Base-by-base conservation (phyloP, 2,888 invertebrate genomes). In the Syrista parreyssii region DNA sequence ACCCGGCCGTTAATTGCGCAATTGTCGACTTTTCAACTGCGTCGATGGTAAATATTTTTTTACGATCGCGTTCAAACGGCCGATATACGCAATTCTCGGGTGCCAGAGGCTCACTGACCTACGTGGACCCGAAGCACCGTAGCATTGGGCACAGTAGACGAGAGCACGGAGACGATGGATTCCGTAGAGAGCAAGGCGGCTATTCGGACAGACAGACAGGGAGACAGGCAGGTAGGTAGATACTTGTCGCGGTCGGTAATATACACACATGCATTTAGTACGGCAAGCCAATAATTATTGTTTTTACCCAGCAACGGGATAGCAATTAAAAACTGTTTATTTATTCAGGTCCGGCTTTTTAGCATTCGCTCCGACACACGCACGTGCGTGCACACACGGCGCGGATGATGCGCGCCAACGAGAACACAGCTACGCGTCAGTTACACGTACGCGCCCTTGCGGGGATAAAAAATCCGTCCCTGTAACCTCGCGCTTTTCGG, bases 311-410 rank as follows among this genome's bases (percentile, higher is more conserved):
- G 87, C 84, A 88, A 86, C 88, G 86, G 88, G 87, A 86, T 88
- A 36, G 90, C 90, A 91, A 91, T 91, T 91, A 91, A 91, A 91
- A 91, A 91, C 90, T 90, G 91, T 91, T 91, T 91, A 91, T 91
- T 91, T 90, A 91, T 91, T 91, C 91, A 91, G 87, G 82, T 84
- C 82, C 86, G 88, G 88, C 89, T 90, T 90, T 91, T 90, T 90
- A 89, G 87, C 88, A 88, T 88, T 87, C 86, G 85, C 85, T 80
- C 84, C 79, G 83, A 79, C 85, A 79, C 81, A 36, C 74, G 33
- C 73, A 72, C 75, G 75, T 76, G 75, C 74, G 79, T 68, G 72
- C 71, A 55, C 73, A 76, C 78, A 74, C 75, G 40, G 79, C 79
- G 74, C 76, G 80, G 76, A 74, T 78, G 75, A 79, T 78, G 79